A percentile compares a stretch with the other conserved stretches of the same genome.
phyloP scores from a whole-genome alignment of 2,797 vertebrate species.

The Chelidonichthys spinosus region DNA sequence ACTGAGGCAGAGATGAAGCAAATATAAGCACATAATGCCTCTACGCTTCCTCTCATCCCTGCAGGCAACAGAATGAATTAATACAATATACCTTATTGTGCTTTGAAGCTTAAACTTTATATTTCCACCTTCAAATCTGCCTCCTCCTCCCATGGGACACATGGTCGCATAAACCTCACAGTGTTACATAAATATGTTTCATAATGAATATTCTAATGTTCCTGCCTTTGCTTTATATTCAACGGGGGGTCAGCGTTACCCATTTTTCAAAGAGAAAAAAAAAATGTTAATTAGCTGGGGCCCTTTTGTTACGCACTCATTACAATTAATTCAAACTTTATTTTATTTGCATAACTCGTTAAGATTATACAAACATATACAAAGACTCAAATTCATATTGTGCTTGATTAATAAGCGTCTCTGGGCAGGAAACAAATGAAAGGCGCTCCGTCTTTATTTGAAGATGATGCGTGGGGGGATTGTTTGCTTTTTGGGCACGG shows the following conservation, averaged over 20 bases:
- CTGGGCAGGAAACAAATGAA: conserved; percentile 54
- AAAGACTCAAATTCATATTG: conserved; percentile 61
- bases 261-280: conserved; percentile 77
- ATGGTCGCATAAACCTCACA: conserved; percentile 68
- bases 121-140: conserved; percentile 69
- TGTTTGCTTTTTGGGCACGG: conserved; percentile 34
- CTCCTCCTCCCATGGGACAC: conserved; percentile 66
- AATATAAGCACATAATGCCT: conserved; percentile 61
- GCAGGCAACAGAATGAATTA: conserved; percentile 77
- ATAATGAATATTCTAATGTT: conserved; percentile 79
- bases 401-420: conserved; percentile 67
- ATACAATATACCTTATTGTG: conserved; percentile 73
- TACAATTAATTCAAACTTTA: conserved; percentile 78
- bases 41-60: conserved; percentile 59
- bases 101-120: conserved; percentile 80
- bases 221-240: conserved; percentile 75
- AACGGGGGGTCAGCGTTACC: conserved; percentile 70
- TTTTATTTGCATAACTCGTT: conserved; percentile 75
- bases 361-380: conserved; percentile 67
- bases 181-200: conserved; percentile 78
- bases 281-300: conserved; percentile 78
- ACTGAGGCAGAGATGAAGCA: conserved; percentile 51
- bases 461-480: conserved; percentile 39
- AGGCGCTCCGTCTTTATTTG: conserved; percentile 47
- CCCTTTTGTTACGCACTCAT: conserved; percentile 79